Evolutionary conservation across 2,113 vertebrate genomes (phyloP), one percentile per base, ranked within the genome.

Genomic region (Otis tarda): DNA sequence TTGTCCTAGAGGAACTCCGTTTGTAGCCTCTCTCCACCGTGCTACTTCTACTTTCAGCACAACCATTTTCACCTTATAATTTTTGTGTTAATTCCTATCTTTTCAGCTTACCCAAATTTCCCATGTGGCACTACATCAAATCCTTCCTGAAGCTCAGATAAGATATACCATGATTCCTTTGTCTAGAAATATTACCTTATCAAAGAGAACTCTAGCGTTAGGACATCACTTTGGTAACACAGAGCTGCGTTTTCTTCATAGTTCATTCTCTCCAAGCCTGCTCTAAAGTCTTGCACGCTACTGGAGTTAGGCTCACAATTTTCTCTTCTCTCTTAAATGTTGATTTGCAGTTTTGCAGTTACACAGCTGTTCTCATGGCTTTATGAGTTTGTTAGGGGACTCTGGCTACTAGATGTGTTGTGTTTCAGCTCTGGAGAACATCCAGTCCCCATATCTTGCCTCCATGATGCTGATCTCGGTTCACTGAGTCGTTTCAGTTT

Each of bases 81-180:
- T 95, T 87, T 91, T 91, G 16, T 3, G 9, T 78, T 95, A 91
- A 95, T 95, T 95, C 65, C 30, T 82, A 25, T 89, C 77, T 95
- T 91, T 81, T 87, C 83, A 79, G 77, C 69, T 95, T 84, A 69
- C 61, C 65, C 95, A 76, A 68, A 94, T 95, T 95, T 97, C 96
- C 91, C 95, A 57, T 23, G 69, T 91, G 91, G 64, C 50, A 69
- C 65, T 60, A 68, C 27, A 91, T 89, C 73, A 87, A 52, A 91
- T 87, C 57, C 49, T 76, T 89, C 45, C 77, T 85, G 65, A 89
- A 93, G 76, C 81, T 84, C 35, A 84, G 95, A 96, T 95, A 94
- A 95, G 83, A 93, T 89, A 30, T 19, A 91, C 56, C 39, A 12
- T 52, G 81, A 71, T 91, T 89, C 43, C 35, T 85, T 93, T 93